phyloP scores from a whole-genome alignment of 2,888 invertebrate genomes.

The Lottia scabra region DNA sequence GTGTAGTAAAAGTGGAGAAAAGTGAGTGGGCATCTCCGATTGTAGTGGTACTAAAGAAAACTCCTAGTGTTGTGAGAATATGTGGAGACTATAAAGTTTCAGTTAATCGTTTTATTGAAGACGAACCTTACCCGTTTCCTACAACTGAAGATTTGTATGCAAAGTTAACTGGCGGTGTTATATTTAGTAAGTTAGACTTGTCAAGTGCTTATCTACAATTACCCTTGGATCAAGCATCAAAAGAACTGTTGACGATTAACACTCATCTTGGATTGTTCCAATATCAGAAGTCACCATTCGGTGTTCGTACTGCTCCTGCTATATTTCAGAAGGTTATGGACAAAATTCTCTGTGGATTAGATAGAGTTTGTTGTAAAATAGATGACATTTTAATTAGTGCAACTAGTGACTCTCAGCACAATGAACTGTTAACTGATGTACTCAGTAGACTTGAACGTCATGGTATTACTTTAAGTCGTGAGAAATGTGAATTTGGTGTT shows the following conservation, averaged over 20 bases:
- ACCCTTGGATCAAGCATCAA: not conserved
- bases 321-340: not conserved
- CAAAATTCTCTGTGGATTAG: not conserved
- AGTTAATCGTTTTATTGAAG: not conserved
- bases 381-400: not conserved
- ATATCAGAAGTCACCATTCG: not conserved
- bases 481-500: not conserved
- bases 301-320: not conserved
- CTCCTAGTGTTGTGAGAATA: not conserved
- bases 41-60: not conserved
- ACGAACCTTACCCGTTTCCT: not conserved
- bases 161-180: not conserved
- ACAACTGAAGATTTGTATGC: not conserved
- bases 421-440: not conserved
- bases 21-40: not conserved
- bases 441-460: not conserved
- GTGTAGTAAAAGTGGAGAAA: not conserved
- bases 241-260: not conserved
- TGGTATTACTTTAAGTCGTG: not conserved
- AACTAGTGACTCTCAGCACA: not conserved
- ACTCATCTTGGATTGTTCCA: not conserved
- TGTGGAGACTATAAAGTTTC: slow-evolving; percentile 1
- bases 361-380: not conserved
- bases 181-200: not conserved
- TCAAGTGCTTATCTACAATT: not conserved